Evolutionary conservation across 1,140 invertebrate species (phyloP).

Genomic region (Grapholita molesta): DNA sequence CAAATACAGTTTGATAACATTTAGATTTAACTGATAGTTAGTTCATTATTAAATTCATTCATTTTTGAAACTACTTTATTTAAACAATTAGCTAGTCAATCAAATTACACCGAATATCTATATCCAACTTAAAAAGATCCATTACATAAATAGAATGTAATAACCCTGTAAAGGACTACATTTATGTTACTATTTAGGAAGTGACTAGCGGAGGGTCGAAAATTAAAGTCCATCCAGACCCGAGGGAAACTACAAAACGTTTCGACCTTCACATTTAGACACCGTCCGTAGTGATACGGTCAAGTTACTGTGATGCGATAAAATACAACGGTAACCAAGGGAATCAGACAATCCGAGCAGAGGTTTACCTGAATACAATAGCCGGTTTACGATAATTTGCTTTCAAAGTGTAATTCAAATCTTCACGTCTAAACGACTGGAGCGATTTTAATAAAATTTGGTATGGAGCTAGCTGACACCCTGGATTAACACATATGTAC

Average conservation of each 20-base stretch:
- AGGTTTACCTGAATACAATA: neutral
- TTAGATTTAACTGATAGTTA: no score
- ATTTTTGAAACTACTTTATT: no score
- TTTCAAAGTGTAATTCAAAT: no score
- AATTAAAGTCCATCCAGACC: constrained; percentile 20
- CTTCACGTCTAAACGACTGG: no score
- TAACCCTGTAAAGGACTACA: neutral
- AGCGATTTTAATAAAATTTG: no score
- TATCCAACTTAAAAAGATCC: neutral
- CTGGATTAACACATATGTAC: no score
- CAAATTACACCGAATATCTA: neutral
- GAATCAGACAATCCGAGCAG: neutral
- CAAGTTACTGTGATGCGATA: neutral
- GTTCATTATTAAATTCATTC: no score
- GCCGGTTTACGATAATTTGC: no score
- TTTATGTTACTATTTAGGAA: constrained; percentile 19
- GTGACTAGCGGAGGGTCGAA: constrained; percentile 18
- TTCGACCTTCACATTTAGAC: constrained; percentile 26
- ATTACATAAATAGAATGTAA: neutral
- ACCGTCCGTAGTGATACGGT: constrained; percentile 8
- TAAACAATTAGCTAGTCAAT: no score
- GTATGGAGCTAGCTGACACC: no score
- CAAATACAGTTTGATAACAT: no score
- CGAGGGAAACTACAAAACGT: constrained; percentile 21
- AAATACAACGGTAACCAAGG: neutral